Base-by-base conservation (phyloP, 2,797 vertebrate species). In the Anableps anableps region DNA sequence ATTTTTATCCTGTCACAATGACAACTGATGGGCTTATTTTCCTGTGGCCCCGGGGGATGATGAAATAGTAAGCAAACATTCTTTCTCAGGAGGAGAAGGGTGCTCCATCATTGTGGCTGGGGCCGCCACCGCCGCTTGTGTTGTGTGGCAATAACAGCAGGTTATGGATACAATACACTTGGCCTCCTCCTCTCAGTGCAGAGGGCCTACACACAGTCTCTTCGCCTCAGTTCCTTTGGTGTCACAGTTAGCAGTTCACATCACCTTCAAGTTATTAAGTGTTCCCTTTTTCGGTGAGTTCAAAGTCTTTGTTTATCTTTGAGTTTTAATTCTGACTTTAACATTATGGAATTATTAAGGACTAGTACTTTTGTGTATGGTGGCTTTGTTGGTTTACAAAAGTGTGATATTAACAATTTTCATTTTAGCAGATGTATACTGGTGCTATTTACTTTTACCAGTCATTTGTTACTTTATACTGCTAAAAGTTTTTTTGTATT, bases 21-120 rank as follows among this genome's bases (percentile, higher is more conserved):
- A 98, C 98, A 98, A 97, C 98, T 97, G 97, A 98, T 98, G 98
- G 96, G 97, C 97, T 98, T 97, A 97, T 97, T 99, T 97, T 97
- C 97, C 96, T 96, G 95, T 91, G 96, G 97, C 97, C 97, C 97
- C 93, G 86, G 97, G 98, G 97, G 95, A 98, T 97, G 97, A 98
- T 97, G 97, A 97, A 98, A 98, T 97, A 97, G 97, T 97, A 97
- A 97, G 97, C 97, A 97, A 98, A 97, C 97, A 97, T 96, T 96
- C 96, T 96, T 97, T 96, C 97, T 97, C 93, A 93, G 94, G 95
- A 96, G 95, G 94, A 95, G 96, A 98, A 95, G 93, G 93, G 95
- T 96, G 95, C 97, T 99, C 97, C 95, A 97, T 98, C 97, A 98
- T 93, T 85, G 93, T 62, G 94, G 95, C 96, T 92, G 90, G 89